These are phyloP conservation scores for Drosophila fuyamai DNA, from an alignment of 1,140 invertebrate species.

Conservation along the genomic window DNA sequence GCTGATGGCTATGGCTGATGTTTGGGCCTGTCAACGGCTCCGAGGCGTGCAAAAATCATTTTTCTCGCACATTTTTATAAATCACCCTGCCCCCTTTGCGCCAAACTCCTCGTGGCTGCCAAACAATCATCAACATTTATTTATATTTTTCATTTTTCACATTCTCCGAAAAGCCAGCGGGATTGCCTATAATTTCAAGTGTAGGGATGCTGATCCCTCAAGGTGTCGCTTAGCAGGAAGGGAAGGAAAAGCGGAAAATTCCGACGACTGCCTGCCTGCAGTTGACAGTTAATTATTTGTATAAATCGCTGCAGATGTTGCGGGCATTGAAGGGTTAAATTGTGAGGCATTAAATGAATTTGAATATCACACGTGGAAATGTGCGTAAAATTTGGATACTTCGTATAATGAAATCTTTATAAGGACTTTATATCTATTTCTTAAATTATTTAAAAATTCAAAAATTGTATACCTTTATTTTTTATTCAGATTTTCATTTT, in stretches of 20 bases:
- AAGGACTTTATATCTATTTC: not conserved
- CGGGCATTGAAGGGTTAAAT: conserved; percentile 56
- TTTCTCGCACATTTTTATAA: conserved; percentile 75
- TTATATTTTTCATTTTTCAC: conserved; percentile 76
- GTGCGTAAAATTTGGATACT: not conserved
- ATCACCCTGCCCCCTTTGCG: conserved; percentile 19
- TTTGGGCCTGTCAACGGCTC: conserved; percentile 56
- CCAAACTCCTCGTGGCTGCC: conserved; percentile 11
- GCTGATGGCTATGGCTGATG: conserved; percentile 29
- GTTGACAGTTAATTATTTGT: conserved; percentile 81
- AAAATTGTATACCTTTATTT: too few species aligned
- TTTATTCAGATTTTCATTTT: too few species aligned
- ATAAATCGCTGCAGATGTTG: conserved; percentile 70
- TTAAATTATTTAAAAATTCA: too few species aligned
- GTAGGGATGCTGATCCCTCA: conserved; percentile 42
- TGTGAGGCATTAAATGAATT: conserved; percentile 31
- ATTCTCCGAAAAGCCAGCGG: conserved; percentile 41
- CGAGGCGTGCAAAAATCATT: conserved; percentile 80
- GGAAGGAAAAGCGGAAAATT: conserved; percentile 37
- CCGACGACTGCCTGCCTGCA: conserved; percentile 44
- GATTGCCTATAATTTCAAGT: conserved; percentile 66
- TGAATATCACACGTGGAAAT: conserved; percentile 19
- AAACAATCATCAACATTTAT: conserved; percentile 68
- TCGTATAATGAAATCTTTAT: not conserved
- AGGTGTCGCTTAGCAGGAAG: conserved; percentile 55